A percentile compares a stretch with the other conserved stretches of the same genome.
Evolutionary conservation across 2,113 vertebrate species (phyloP).

Genomic region (Percopsis transmontana): DNA sequence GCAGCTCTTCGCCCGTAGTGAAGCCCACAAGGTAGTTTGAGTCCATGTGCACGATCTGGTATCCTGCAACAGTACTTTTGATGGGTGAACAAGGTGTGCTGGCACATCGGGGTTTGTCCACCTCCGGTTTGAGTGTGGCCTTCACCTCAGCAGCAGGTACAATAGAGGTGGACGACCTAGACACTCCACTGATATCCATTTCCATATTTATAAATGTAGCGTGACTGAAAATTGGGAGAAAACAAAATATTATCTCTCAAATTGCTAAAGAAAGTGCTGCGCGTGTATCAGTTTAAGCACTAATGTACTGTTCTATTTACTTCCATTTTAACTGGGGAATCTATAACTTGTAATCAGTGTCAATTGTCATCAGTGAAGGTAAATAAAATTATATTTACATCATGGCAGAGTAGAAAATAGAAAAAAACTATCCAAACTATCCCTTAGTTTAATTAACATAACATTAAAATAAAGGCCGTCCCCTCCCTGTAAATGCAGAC

Average conservation of each 20-base stretch:
- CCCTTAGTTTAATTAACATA: no score
- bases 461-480: no score
- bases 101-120: constrained; percentile 90
- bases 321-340: no score
- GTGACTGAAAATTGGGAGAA: constrained; percentile 41
- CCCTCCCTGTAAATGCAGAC: no score
- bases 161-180: constrained; percentile 80
- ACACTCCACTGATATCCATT: constrained; percentile 87
- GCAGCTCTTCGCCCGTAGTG: constrained; percentile 92
- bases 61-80: constrained; percentile 86
- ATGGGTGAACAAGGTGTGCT: constrained; percentile 94
- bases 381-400: no score
- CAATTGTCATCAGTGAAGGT: no score
- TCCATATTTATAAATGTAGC: constrained; percentile 86
- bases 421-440: no score
- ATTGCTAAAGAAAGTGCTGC: no score
- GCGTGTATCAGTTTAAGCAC: no score
- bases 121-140: constrained; percentile 78
- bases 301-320: no score
- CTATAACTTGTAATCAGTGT: no score
- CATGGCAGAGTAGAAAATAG: no score
- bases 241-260: background rate
- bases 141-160: constrained; percentile 85
- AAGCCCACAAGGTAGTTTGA: constrained; percentile 96
- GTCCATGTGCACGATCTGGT: constrained; percentile 98